Base-by-base conservation (phyloP, 2,113 vertebrate species). In the Rhagologus leucostigma region DNA sequence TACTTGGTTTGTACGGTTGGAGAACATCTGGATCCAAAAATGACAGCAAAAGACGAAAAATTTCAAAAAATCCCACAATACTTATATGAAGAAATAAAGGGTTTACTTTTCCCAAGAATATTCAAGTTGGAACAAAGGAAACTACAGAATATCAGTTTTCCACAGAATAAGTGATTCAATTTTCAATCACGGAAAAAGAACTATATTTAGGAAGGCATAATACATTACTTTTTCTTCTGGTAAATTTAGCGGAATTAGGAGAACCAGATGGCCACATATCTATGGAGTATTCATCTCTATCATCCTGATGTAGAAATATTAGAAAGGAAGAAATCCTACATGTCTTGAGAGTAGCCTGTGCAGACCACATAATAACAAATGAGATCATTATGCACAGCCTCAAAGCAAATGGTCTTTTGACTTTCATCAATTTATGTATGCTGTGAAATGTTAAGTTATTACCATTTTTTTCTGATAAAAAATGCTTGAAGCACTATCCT, bases 201-300 rank as follows among this genome's bases (percentile, higher is more conserved):
- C 67, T 90, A 46, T 89, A 86, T 93, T 92, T 95, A 96, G 87
- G 68, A 95, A 90, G 62, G 55, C 50, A 46, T 41, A 87, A 93
- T 41, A 70, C 0, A 3, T 90, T 89, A 89, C 73, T 93, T 92
- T 92, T 93, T 94, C 65, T 95, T 81, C 83, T 68, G 73, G 44
- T 84, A 94, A 96, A 94, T 89, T 84, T 69, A 96, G 71, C 0
- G 0, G 69, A 96, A 94, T 79, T 92, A 87, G 94, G 77, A 86
- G 53, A 90, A 93, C 52, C 92, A 95, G 90, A 95, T 92, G 86
- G 92, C 53, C 65, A 62, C 79, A 42, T 73, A 89, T 89, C 93
- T 95, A 50, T 13, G 29, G 76, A 84, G 44, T 62, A 84, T 53
- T 92, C 69, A 90, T 82, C 85, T 90, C 88, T 90, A 84, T 94